Evolutionary conservation across 2,113 vertebrate species (phyloP).

Genomic region (Cyanoliseus patagonus): DNA sequence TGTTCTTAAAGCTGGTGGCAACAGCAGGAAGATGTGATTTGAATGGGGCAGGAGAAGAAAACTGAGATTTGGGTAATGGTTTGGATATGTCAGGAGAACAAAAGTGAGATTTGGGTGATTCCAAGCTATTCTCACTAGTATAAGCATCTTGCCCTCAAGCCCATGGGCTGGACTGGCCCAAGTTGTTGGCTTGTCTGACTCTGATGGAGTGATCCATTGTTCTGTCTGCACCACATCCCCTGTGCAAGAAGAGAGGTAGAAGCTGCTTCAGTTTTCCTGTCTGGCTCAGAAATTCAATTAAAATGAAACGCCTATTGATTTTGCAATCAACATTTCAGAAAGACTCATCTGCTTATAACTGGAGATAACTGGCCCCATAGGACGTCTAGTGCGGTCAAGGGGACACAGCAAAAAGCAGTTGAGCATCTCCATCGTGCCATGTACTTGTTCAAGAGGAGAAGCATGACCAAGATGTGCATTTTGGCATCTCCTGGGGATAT

Average conservation of each 20-base stretch:
- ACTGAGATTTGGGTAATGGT: background rate
- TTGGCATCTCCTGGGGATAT: background rate
- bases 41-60: background rate
- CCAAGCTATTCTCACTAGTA: background rate
- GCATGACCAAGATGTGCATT: accelerated
- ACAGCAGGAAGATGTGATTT: background rate
- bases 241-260: background rate
- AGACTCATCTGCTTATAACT: background rate
- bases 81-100: background rate
- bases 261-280: background rate
- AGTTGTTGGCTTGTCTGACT: background rate
- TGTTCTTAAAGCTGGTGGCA: accelerated
- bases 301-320: background rate
- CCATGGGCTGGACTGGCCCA: accelerated
- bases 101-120: background rate
- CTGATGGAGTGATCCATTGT: accelerated
- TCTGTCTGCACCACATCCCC: background rate
- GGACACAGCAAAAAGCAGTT: background rate
- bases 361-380: background rate
- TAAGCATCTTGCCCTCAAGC: background rate
- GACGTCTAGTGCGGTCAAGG: accelerated
- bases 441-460: background rate
- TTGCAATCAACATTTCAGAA: background rate
- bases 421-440: accelerated
- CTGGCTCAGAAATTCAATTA: background rate